Conservation (phyloP, 2,888 invertebrate genomes). For the Vannuccia rotundouncinata region DNA sequence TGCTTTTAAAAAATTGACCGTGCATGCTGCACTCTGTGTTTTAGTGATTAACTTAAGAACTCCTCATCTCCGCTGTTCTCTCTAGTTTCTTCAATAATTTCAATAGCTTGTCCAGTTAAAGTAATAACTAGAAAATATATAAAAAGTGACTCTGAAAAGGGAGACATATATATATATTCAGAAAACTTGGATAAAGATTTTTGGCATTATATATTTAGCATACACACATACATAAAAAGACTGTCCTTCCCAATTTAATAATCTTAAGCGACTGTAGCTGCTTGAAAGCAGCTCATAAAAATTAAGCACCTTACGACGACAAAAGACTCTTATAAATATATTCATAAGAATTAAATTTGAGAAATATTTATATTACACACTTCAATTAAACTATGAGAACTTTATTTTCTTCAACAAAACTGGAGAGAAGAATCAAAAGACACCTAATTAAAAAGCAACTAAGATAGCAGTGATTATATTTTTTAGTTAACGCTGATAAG, state of each 20-base stretch:
- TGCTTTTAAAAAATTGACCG: neutral
- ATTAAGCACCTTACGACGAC: neutral
- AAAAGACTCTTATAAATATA: neutral
- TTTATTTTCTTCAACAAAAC: no score
- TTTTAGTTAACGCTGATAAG: no score
- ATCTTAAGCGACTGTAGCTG: neutral
- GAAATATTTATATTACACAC: no score
- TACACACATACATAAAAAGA: neutral
- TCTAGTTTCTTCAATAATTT: neutral
- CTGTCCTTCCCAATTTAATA: neutral
- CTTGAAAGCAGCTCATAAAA: neutral
- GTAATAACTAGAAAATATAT: neutral
- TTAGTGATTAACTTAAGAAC: neutral
- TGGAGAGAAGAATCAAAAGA: no score
- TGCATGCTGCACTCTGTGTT: neutral
- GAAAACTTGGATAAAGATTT: neutral
- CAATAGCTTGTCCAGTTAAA: neutral
- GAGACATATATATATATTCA: neutral
- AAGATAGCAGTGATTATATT: neutral
- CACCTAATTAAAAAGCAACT: no score
- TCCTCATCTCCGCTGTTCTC: neutral
- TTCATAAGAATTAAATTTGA: no score
- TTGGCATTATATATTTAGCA: neutral
- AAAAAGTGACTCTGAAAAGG: neutral
- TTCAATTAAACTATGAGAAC: no score